These are phyloP conservation scores for Sphyrna mokarran DNA, from an alignment of 2,113 vertebrate genomes.

Conservation along the genomic window DNA sequence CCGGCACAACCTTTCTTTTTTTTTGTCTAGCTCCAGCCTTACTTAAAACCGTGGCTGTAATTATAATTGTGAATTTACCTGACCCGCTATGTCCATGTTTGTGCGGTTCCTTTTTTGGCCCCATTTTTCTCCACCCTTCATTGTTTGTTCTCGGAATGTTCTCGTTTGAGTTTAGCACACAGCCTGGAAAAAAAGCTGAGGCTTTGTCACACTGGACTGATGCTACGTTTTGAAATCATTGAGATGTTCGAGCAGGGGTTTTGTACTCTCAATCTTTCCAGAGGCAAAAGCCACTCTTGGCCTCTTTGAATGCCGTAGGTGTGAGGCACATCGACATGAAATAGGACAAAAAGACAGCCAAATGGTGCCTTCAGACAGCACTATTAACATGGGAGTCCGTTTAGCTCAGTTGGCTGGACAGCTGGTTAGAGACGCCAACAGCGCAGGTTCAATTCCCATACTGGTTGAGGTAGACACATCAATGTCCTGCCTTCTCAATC, in stretches of 20 bases:
- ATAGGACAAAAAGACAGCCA: background rate
- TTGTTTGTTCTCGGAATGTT: background rate
- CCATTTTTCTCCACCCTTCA: background rate
- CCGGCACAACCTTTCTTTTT: too few species aligned
- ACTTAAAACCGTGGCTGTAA: too few species aligned
- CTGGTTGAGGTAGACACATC: too few species aligned
- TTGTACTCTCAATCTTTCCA: background rate
- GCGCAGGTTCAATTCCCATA: too few species aligned
- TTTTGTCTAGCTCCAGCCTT: background rate
- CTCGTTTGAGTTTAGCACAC: background rate
- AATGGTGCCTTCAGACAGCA: background rate
- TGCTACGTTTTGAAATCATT: background rate
- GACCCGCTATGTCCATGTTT: background rate
- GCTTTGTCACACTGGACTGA: background rate
- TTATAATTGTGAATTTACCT: background rate
- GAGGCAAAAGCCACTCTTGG: background rate
- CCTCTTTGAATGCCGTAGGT: background rate
- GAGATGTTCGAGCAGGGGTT: background rate
- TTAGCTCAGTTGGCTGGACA: too few species aligned
- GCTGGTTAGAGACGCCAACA: too few species aligned
- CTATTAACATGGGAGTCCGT: background rate
- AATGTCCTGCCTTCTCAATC: too few species aligned
- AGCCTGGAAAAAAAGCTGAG: background rate
- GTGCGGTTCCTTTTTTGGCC: background rate
- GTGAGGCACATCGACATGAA: background rate